phyloP scores from a whole-genome alignment of 2,888 invertebrate genomes.

The Philonicus albiceps region DNA sequence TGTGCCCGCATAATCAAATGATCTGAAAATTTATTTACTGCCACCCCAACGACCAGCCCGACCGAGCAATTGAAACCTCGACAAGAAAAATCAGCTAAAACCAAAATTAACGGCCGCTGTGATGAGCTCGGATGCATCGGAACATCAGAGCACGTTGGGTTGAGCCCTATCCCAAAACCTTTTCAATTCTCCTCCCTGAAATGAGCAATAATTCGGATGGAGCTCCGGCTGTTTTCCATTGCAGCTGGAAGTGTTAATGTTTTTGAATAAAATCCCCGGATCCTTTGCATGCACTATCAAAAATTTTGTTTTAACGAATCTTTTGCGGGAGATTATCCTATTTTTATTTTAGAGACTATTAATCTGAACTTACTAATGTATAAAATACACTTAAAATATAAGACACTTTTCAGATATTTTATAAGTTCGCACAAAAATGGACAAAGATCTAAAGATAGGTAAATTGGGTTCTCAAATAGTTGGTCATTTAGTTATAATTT shows the following conservation, averaged over 20 bases:
- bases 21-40: constrained; percentile 42
- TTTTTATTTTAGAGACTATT: too few species aligned
- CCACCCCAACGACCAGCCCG: constrained; percentile 21
- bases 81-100: background rate
- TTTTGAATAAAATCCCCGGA: background rate
- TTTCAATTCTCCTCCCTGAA: background rate
- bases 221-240: background rate
- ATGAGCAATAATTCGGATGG: background rate
- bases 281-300: background rate
- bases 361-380: too few species aligned
- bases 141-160: background rate
- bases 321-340: too few species aligned
- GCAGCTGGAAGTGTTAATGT: background rate
- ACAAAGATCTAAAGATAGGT: too few species aligned
- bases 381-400: too few species aligned
- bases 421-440: too few species aligned
- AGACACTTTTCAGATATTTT: too few species aligned
- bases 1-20: constrained; percentile 39
- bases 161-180: constrained; percentile 4
- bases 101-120: background rate
- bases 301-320: background rate
- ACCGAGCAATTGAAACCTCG: constrained; percentile 23
- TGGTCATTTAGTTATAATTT: too few species aligned
- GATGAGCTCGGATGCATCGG: background rate
- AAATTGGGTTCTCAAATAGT: too few species aligned